A percentile compares a stretch with the other conserved stretches of the same genome.
phyloP scores from a whole-genome alignment of 2,113 vertebrate species.

The Sorex fumeus region DNA sequence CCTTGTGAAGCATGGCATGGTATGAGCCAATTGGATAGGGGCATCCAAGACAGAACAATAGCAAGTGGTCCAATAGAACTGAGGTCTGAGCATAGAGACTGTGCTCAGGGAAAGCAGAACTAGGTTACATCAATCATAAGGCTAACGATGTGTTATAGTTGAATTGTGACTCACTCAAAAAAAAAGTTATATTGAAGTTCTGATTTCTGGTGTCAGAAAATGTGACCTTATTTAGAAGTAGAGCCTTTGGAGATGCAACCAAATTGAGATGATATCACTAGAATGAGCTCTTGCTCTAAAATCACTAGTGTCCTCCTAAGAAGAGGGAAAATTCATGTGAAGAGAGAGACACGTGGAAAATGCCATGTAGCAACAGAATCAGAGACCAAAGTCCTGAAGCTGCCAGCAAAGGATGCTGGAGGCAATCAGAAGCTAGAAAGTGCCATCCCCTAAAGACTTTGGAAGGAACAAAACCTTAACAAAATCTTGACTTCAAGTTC shows the following conservation, averaged over 20 bases:
- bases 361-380: neutral
- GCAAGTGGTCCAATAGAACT: neutral
- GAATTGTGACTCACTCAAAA: neutral
- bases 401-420: neutral
- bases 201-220: neutral
- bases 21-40: neutral
- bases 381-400: neutral
- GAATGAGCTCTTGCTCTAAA: neutral
- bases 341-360: neutral
- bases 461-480: neutral
- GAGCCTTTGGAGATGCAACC: neutral
- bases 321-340: neutral
- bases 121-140: neutral
- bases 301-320: neutral
- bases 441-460: neutral
- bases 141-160: neutral
- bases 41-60: neutral
- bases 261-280: conserved; percentile 4
- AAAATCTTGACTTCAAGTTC: neutral
- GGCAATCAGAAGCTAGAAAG: neutral
- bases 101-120: neutral
- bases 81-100: too few species aligned
- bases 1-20: neutral
- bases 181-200: neutral
- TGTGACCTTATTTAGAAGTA: conserved; percentile 1